phyloP scores from a whole-genome alignment of 2,797 vertebrate genomes.

The Poecilia picta region DNA sequence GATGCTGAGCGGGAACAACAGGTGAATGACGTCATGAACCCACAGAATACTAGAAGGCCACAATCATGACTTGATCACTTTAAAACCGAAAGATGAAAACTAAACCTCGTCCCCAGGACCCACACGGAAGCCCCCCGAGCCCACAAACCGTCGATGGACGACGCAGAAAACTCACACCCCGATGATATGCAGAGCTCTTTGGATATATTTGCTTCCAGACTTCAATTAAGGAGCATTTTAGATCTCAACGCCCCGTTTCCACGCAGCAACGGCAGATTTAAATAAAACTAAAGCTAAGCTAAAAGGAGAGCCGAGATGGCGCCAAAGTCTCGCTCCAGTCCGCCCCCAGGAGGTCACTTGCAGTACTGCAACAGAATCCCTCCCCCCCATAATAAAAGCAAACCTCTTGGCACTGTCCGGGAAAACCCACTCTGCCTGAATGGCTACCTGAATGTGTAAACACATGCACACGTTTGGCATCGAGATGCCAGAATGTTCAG shows the following conservation, averaged over 20 bases:
- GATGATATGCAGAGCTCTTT: slow-evolving; percentile 77
- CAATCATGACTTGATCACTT: slow-evolving; percentile 79
- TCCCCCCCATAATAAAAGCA: background rate
- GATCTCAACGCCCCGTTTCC: slow-evolving; percentile 12
- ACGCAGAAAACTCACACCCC: slow-evolving; percentile 40
- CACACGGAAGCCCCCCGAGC: slow-evolving; percentile 37
- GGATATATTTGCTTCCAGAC: slow-evolving; percentile 76
- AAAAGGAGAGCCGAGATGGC: slow-evolving; percentile 8
- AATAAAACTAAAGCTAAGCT: slow-evolving; percentile 31
- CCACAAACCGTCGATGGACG: slow-evolving; percentile 24
- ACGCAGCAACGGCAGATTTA: slow-evolving; percentile 45
- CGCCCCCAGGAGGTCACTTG: background rate
- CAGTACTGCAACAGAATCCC: background rate
- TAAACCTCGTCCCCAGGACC: slow-evolving; percentile 46
- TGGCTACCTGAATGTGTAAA: slow-evolving; percentile 22
- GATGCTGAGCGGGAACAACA: slow-evolving; percentile 41
- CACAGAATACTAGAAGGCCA: slow-evolving; percentile 85
- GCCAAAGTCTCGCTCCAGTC: background rate
- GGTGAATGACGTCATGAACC: slow-evolving; percentile 71
- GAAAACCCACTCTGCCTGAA: slow-evolving; percentile 9
- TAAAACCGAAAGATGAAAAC: slow-evolving; percentile 42
- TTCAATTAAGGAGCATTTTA: slow-evolving; percentile 51
- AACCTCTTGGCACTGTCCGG: background rate
- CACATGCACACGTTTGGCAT: slow-evolving; percentile 38
- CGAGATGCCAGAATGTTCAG: slow-evolving; percentile 32